These are phyloP conservation scores for Abscondita cerata DNA, from an alignment of 2,888 invertebrate genomes.

Conservation along the genomic window DNA sequence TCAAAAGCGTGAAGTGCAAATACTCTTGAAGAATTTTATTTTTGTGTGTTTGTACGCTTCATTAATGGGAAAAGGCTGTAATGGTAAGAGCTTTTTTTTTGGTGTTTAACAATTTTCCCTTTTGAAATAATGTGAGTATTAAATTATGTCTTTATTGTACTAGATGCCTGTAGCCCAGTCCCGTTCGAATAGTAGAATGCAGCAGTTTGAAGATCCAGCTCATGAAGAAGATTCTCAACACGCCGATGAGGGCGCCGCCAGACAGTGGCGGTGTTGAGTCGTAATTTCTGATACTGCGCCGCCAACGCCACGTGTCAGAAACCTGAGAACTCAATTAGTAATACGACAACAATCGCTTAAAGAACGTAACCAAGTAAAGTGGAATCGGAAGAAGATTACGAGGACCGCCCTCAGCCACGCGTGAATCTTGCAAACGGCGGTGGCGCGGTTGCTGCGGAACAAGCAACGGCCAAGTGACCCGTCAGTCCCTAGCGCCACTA, in stretches of 20 bases:
- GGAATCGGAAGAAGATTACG: conserved; percentile 52
- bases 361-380: conserved; percentile 39
- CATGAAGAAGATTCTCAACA: conserved; percentile 44
- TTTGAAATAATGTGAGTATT: no score
- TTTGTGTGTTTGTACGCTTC: neutral
- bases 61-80: neutral
- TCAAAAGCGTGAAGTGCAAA: neutral
- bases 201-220: conserved; percentile 61
- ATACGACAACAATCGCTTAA: conserved; percentile 42
- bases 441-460: conserved; percentile 61
- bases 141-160: no score
- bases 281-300: conserved; percentile 59
- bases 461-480: conserved; percentile 63
- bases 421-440: conserved; percentile 60
- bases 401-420: conserved; percentile 51
- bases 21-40: no score
- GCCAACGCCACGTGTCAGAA: conserved; percentile 58
- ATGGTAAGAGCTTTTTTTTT: conserved; percentile 1
- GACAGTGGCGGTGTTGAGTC: conserved; percentile 55
- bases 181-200: conserved; percentile 54
- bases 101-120: no score
- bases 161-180: conserved; percentile 56
- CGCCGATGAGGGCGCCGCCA: conserved; percentile 49
- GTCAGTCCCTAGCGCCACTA: conserved; percentile 59
- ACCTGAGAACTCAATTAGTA: conserved; percentile 44